Base-by-base conservation (phyloP, 2,113 vertebrate genomes). In the Heloderma charlesbogerti region DNA sequence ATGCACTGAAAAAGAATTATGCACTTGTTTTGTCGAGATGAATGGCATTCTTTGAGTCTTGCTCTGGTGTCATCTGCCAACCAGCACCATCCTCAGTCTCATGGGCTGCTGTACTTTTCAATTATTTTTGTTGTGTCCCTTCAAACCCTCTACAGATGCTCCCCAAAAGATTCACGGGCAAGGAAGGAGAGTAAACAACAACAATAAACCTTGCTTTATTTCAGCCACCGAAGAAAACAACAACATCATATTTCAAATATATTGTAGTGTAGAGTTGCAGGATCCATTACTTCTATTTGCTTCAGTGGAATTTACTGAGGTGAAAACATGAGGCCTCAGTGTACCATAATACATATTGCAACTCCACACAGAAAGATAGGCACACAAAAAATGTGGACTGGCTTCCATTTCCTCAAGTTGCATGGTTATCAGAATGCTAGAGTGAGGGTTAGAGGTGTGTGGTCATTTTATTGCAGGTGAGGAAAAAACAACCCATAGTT, bases 121-220 rank as follows among this genome's bases (percentile, higher is more conserved):
- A 1, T 71, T 43, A 8, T 84, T 84, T 75, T 45, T 22, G 51
- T 31, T 43, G 37, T 72, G 51, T 40, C 48, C n/a, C 66, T 40
- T 83, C 37, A 4, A 75, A 79, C 20, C 5, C 8, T 86, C n/a
- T 40, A 27, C 57, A 51, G 82, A 77, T 78, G 54, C 57, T 84
- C 25, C 5, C 25, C 57, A 20, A 31, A 79, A 83, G 83, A 86
- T 54, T 67, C 57, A 60, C 10, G 51, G 43, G 15, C 29, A 79
- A 89, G 25, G 37, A 74, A 43, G 45, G 27, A 22, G 43, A 86
- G 13, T 8, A 69, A 85, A 90, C 29, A 77, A 37, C 82, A 86
- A 51, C 82, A 86, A 69, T 90, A 86, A 79, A 66, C 37, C 22
- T 66, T n/a, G 54, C 37, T 67, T 48, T 51, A 51, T 90, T 86